Evolutionary conservation across 1,140 invertebrate genomes (phyloP).

Genomic region (Lineus longissimus): DNA sequence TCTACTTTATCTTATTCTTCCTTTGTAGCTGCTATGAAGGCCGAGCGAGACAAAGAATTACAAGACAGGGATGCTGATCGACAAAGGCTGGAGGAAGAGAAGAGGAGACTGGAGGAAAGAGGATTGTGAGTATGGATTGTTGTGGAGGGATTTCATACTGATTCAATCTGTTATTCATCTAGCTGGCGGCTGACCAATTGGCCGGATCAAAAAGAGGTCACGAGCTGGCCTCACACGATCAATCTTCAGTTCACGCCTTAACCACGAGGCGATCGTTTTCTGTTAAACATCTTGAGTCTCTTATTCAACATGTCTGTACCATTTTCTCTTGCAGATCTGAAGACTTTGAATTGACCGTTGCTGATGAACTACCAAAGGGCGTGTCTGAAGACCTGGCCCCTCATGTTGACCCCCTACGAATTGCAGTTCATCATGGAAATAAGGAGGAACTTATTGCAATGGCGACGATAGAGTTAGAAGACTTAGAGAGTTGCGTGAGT

Average conservation of each 20-base stretch:
- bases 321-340: constrained; percentile 27
- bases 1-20: no score
- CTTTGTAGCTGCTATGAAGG: background rate
- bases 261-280: no score
- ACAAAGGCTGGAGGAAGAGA: constrained; percentile 22
- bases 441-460: constrained; percentile 45
- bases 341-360: constrained; percentile 29
- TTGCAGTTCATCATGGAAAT: constrained; percentile 39
- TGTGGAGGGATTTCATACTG: no score
- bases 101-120: constrained; percentile 3
- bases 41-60: constrained; percentile 5
- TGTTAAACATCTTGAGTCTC: no score
- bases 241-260: no score
- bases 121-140: background rate
- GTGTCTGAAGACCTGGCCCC: constrained; percentile 17
- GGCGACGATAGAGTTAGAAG: constrained; percentile 44
- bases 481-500: constrained; percentile 36
- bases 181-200: no score
- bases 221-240: constrained; percentile 1
- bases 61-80: constrained; percentile 18
- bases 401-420: constrained; percentile 24
- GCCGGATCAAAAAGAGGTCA: constrained; percentile 1
- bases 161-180: no score
- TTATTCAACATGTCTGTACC: background rate
- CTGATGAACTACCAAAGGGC: constrained; percentile 28